phyloP scores from a whole-genome alignment of 2,888 invertebrate genomes.

The Archaeoteleia sp. region DNA sequence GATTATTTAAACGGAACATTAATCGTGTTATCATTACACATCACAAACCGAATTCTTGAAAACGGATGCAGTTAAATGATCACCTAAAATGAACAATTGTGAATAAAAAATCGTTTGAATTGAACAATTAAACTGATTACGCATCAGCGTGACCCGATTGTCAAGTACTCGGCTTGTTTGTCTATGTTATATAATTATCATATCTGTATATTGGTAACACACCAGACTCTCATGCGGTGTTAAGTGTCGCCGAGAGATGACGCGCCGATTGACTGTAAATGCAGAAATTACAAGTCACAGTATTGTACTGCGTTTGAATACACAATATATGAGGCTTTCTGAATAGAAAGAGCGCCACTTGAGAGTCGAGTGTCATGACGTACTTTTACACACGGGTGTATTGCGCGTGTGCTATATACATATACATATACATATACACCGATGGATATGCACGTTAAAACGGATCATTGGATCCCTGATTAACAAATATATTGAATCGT shows the following conservation, averaged over 20 bases:
- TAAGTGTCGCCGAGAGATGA: too few species aligned
- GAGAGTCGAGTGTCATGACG: slow-evolving; percentile 22
- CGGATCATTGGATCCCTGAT: too few species aligned
- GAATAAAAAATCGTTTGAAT: background rate
- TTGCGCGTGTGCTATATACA: slow-evolving; percentile 49
- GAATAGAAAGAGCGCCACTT: slow-evolving; percentile 19
- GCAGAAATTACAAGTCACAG: too few species aligned
- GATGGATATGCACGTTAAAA: slow-evolving; percentile 55
- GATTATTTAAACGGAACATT: slow-evolving; percentile 63
- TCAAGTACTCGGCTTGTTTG: slow-evolving; percentile 34
- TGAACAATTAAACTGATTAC: too few species aligned
- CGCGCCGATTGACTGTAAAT: too few species aligned
- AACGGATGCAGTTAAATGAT: slow-evolving; percentile 42
- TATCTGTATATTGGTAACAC: slow-evolving; percentile 35
- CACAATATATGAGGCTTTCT: too few species aligned
- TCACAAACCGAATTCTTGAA: slow-evolving; percentile 47
- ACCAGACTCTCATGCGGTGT: slow-evolving; percentile 42
- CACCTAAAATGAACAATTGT: too few species aligned
- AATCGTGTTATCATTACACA: slow-evolving; percentile 55
- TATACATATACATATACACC: slow-evolving; percentile 58
- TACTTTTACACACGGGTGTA: slow-evolving; percentile 56
- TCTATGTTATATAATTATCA: slow-evolving; percentile 43
- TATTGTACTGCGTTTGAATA: too few species aligned
- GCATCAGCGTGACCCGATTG: slow-evolving; percentile 37
- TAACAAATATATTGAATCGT: too few species aligned